Percentiles rank a stretch among this genome's conserved stretches.
phyloP scores from a whole-genome alignment of 2,797 vertebrate genomes.

The Acanthurus lineatus region DNA sequence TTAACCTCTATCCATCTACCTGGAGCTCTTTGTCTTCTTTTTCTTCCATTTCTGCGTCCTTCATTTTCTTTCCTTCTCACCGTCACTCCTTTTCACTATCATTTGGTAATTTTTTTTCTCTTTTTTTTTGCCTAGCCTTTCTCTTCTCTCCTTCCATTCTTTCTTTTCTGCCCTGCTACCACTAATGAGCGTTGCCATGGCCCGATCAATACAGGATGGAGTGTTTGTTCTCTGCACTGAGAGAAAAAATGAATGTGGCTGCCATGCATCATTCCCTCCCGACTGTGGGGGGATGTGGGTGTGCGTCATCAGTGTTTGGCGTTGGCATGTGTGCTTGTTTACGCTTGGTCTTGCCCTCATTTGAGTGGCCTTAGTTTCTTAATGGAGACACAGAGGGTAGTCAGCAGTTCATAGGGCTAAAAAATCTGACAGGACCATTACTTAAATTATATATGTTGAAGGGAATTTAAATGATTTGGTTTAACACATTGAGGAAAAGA shows the following conservation, averaged over 20 bases:
- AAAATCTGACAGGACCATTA: conserved; percentile 21
- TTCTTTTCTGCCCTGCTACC: conserved; percentile 78
- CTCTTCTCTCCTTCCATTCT: conserved; percentile 62
- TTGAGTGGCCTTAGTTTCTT: conserved; percentile 53
- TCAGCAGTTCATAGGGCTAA: conserved; percentile 30
- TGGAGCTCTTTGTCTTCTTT: conserved; percentile 52
- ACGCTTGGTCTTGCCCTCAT: conserved; percentile 45
- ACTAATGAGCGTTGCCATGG: conserved; percentile 86
- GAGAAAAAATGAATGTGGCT: conserved; percentile 86
- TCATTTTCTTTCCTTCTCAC: conserved; percentile 65
- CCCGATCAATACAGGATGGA: conserved; percentile 87
- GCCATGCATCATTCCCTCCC: conserved; percentile 80
- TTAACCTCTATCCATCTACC: conserved; percentile 52
- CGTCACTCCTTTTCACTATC: conserved; percentile 66
- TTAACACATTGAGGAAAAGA: not conserved
- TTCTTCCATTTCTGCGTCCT: conserved; percentile 55
- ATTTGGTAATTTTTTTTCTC: conserved; percentile 23
- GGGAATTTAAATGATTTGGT: conserved; percentile 10
- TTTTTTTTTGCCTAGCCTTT: conserved; percentile 33
- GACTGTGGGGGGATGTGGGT: conserved; percentile 51
- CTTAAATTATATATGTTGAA: not conserved
- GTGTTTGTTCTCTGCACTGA: conserved; percentile 82
- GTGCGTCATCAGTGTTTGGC: conserved; percentile 63
- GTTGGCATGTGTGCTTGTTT: conserved; percentile 60
- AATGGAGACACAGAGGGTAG: conserved; percentile 55